Conservation (phyloP, 1,140 invertebrate genomes). For the Drosophila nasuta region DNA sequence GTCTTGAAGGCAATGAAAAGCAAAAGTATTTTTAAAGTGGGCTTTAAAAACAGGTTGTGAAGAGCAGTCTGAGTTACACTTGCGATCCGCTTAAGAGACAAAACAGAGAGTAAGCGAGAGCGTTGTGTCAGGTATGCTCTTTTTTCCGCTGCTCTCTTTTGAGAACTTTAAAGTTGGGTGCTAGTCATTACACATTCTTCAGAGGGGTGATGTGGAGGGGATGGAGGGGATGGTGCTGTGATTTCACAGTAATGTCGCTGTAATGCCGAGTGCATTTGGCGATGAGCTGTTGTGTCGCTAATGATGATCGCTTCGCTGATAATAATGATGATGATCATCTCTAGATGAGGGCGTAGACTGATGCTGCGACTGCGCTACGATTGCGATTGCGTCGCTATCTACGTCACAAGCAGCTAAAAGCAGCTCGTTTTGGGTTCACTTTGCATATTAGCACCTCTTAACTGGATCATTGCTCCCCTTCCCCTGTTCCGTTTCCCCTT, state of each 20-base stretch:
- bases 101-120: neutral
- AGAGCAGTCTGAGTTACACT: slow-evolving; percentile 66
- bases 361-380: neutral
- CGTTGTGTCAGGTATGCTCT: slow-evolving; percentile 29
- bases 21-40: slow-evolving; percentile 82
- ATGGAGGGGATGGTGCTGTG: no score
- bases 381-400: slow-evolving; percentile 4
- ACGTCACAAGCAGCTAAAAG: slow-evolving; percentile 54
- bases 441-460: slow-evolving; percentile 74
- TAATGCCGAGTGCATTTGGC: slow-evolving; percentile 65
- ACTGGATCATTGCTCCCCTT: slow-evolving; percentile 50
- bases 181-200: slow-evolving; percentile 29
- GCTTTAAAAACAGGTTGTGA: slow-evolving; percentile 80
- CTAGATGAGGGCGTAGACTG: slow-evolving; percentile 43
- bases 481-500: neutral
- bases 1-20: slow-evolving; percentile 78
- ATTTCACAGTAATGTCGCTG: slow-evolving; percentile 38
- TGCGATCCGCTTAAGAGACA: slow-evolving; percentile 58
- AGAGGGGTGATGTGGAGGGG: neutral
- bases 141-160: slow-evolving; percentile 20
- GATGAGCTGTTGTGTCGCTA: slow-evolving; percentile 58
- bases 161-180: slow-evolving; percentile 8
- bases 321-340: slow-evolving; percentile 17
- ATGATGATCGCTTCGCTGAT: slow-evolving; percentile 23
- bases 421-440: slow-evolving; percentile 49